Percentiles rank a stretch among this genome's conserved stretches.
These are phyloP conservation scores for Podarcis lilfordi DNA, from an alignment of 2,797 vertebrate species.

Conservation along the genomic window DNA sequence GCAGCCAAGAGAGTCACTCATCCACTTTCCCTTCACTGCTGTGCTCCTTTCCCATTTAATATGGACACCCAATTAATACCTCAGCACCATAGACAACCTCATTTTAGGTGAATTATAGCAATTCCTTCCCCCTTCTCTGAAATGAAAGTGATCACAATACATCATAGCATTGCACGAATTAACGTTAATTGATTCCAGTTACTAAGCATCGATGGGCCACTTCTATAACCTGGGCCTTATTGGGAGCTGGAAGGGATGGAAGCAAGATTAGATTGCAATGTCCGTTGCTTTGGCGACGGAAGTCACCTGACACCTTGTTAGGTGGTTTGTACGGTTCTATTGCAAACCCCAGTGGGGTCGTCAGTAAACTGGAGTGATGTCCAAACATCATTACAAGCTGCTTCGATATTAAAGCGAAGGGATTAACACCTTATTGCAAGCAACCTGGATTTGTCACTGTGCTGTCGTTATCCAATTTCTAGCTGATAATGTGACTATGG, in stretches of 20 bases:
- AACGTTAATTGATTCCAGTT: slow-evolving; percentile 96
- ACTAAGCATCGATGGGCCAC: slow-evolving; percentile 85
- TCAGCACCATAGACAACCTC: slow-evolving; percentile 86
- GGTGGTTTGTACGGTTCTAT: slow-evolving; percentile 84
- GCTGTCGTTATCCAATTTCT: slow-evolving; percentile 99
- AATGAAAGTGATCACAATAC: slow-evolving; percentile 87
- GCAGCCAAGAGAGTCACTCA: slow-evolving; percentile 98
- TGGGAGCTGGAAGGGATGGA: slow-evolving; percentile 89
- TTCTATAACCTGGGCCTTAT: slow-evolving; percentile 89
- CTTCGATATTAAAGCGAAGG: slow-evolving; percentile 98
- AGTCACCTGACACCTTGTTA: slow-evolving; percentile 86
- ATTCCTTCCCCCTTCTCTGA: slow-evolving; percentile 85
- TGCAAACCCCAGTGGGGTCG: slow-evolving; percentile 87
- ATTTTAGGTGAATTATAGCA: slow-evolving; percentile 96
- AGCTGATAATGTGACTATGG: slow-evolving; percentile 86
- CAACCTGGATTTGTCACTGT: slow-evolving; percentile 99
- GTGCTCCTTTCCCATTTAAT: slow-evolving; percentile 96
- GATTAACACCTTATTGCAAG: slow-evolving; percentile 99
- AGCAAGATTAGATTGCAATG: slow-evolving; percentile 93
- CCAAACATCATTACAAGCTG: slow-evolving; percentile 91
- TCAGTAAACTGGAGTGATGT: slow-evolving; percentile 90
- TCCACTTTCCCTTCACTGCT: slow-evolving; percentile 88
- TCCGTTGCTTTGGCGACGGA: slow-evolving; percentile 87
- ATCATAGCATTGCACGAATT: slow-evolving; percentile 88
- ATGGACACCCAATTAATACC: slow-evolving; percentile 99